Evolutionary conservation across 2,888 invertebrate genomes (phyloP), one percentile per base, ranked within the genome.

Genomic region (Phyllotreta cruciferae): DNA sequence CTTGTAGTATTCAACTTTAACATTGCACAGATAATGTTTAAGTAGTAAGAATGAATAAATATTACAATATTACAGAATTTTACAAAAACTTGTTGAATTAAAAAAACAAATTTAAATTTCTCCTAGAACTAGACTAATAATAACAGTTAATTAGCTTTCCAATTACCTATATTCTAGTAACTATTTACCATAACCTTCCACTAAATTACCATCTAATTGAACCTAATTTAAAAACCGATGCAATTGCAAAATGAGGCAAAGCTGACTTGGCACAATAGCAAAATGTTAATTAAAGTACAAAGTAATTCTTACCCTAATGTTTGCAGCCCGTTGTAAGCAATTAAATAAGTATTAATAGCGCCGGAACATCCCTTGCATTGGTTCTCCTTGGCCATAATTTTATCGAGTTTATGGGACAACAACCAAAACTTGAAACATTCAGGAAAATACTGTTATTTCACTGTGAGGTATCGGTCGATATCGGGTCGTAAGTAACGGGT

Each of bases 271-370:
- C 3, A 34, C n/a, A 6, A 47, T 45, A 58, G 8, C 47, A 42
- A n/a, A n/a, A 47, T 41, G 55, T 55, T 60, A 50, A 47, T 36
- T 37, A 64, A 64, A 81, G 2, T 24, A 24, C 24, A 24, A 24
- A 24, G 4, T 24, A 24, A 24, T 4, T 24, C 85, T 86, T 83
- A 90, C 90, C 91, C 93, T 53, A 87, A 72, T 62, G 89, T 88
- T 82, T 93, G 90, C n/a, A 86, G 77, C 13, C 85, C 81, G 81
- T 93, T 93, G 76, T 92, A 93, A 0, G 83, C 79, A 68, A 90
- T 80, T 55, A 93, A 83, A 79, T 92, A 93, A 0, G 83, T 73
- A 80, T 88, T 88, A 14, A 84, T 83, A 69, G 85, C 63, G 57
- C 79, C 71, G 37, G 86, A 83, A 55, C 83, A 83, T 77, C 84